Percentiles rank a stretch among this genome's conserved stretches.
Conservation (phyloP, 1,140 invertebrate genomes). For the Sitophilus oryzae region DNA sequence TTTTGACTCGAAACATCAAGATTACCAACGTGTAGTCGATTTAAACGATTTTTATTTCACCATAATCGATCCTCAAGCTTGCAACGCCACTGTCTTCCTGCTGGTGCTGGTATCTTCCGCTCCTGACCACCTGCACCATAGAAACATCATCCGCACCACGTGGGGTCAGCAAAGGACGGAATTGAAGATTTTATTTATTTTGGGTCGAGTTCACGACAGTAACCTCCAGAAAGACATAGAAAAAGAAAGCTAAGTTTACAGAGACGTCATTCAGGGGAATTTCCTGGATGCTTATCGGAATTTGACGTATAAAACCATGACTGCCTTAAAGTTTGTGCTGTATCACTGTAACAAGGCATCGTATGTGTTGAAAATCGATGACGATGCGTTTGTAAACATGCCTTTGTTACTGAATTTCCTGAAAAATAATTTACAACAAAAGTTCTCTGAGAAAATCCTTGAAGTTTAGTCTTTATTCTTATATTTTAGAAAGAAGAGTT, state of each 20-base stretch:
- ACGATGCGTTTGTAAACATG: constrained; percentile 72
- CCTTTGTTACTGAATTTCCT: constrained; percentile 58
- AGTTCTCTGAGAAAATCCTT: no score
- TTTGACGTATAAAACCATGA: constrained; percentile 81
- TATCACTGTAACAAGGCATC: constrained; percentile 61
- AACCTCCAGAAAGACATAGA: background rate
- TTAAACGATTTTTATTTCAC: background rate
- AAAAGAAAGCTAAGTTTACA: background rate
- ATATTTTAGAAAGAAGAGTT: no score
- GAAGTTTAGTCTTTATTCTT: no score
- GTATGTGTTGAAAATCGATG: constrained; percentile 71
- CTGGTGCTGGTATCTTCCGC: background rate
- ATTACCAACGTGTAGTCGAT: background rate
- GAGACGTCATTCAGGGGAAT: constrained; percentile 63
- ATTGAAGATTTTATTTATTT: background rate
- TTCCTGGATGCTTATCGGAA: constrained; percentile 76
- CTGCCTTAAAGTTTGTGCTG: constrained; percentile 72
- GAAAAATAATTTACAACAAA: no score
- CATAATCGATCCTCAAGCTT: background rate
- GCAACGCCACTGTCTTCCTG: background rate
- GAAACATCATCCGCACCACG: background rate
- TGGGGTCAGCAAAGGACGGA: background rate
- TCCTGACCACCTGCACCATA: background rate
- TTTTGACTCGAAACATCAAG: background rate
- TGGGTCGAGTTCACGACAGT: background rate